phyloP scores from a whole-genome alignment of 2,888 invertebrate genomes.

The Nephrotoma flavescens region DNA sequence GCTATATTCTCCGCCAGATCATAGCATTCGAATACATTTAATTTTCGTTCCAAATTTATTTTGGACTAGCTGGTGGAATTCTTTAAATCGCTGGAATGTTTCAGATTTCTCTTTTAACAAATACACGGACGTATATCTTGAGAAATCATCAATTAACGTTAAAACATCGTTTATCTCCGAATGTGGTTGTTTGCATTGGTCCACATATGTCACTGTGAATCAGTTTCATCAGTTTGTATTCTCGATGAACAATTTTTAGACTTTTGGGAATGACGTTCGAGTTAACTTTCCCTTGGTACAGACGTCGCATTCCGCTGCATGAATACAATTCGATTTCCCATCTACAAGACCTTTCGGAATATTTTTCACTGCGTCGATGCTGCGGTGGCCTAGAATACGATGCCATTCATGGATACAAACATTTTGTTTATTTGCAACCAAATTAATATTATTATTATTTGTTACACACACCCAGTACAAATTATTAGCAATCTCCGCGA shows the following conservation, averaged over 20 bases:
- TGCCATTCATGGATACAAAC: too few relatives aligned
- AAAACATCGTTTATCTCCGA: slow-evolving; percentile 11
- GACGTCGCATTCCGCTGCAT: too few relatives aligned
- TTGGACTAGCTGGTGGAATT: slow-evolving; percentile 11
- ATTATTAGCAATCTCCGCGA: too few relatives aligned
- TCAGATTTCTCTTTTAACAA: slow-evolving; percentile 16
- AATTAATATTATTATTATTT: too few relatives aligned
- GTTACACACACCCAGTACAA: too few relatives aligned
- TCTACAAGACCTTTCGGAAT: too few relatives aligned
- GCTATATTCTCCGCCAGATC: slow-evolving; percentile 14
- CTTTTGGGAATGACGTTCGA: neutral
- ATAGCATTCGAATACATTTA: slow-evolving; percentile 10
- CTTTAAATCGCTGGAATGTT: slow-evolving; percentile 10
- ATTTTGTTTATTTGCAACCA: too few relatives aligned
- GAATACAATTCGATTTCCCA: too few relatives aligned
- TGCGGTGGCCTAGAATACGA: too few relatives aligned
- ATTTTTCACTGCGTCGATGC: too few relatives aligned
- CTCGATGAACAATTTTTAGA: too few relatives aligned
- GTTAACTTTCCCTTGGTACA: too few relatives aligned
- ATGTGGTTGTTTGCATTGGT: slow-evolving; percentile 18
- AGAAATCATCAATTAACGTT: slow-evolving; percentile 21
- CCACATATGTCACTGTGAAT: slow-evolving; percentile 20
- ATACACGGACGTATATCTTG: slow-evolving; percentile 16
- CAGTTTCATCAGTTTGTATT: slow-evolving; percentile 3
- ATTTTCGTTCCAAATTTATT: slow-evolving; percentile 13